phyloP scores from a whole-genome alignment of 2,113 vertebrate genomes.

The Phalacrocorax aristotelis region DNA sequence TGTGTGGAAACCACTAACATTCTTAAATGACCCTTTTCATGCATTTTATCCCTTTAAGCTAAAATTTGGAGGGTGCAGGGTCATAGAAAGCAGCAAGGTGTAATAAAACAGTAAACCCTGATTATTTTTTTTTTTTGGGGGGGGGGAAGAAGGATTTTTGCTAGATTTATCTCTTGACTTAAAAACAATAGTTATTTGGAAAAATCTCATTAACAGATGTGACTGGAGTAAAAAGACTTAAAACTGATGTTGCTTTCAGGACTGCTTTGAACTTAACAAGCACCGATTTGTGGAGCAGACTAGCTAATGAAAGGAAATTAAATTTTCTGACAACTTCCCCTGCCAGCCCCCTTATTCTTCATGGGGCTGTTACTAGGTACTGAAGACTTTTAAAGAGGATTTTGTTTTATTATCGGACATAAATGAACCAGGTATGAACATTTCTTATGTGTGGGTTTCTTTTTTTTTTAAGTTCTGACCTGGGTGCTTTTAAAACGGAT shows the following conservation, averaged over 20 bases:
- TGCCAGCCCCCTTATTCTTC: constrained; percentile 78
- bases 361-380: constrained; percentile 76
- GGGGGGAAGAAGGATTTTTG: not conserved
- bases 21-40: constrained; percentile 81
- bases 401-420: constrained; percentile 75
- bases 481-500: constrained; percentile 65
- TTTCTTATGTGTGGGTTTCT: not conserved
- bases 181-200: constrained; percentile 83
- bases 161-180: constrained; percentile 78
- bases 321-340: constrained; percentile 87
- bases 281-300: constrained; percentile 86
- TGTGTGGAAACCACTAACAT: constrained; percentile 82
- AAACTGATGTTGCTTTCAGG: constrained; percentile 83
- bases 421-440: constrained; percentile 75
- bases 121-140: not conserved
- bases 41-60: constrained; percentile 80
- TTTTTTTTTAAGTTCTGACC: constrained; percentile 53
- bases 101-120: constrained; percentile 77
- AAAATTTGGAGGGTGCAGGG: constrained; percentile 73
- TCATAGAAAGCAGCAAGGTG: constrained; percentile 75
- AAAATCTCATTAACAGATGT: constrained; percentile 86
- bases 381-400: constrained; percentile 80
- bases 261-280: constrained; percentile 83
- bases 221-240: constrained; percentile 80
- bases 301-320: constrained; percentile 89